Evolutionary conservation across 2,113 vertebrate species (phyloP), one percentile per base, ranked within the genome.

Genomic region (Accipiter cooperii): DNA sequence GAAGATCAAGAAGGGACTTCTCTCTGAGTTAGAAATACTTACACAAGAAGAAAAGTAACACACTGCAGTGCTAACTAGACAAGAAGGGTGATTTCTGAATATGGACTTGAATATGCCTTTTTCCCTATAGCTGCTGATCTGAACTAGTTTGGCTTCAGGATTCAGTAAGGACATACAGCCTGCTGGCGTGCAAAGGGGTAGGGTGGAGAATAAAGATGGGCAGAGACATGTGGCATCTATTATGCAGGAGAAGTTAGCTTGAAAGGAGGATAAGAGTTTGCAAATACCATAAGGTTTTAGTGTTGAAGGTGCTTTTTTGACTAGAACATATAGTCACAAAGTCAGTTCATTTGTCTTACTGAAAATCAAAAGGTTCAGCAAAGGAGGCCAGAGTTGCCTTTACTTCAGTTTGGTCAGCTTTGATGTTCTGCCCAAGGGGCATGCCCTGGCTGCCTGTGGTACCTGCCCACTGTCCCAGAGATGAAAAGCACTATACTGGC

Each of bases 121-220:
- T 83, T 8, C 55, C 31, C n/a, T n/a, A 0, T 17, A 40, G 42
- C 42, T 57, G 55, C 68, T 87, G 51, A 51, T 78, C 55, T 46
- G 33, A 76, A 31, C 22, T 21, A 21, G 9, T 54, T 71, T 82
- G 65, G 36, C 47, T 84, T 82, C 82, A 64, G 61, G 68, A n/a
- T 18, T 52, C 0, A 0, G 11, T 36, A 31, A 79, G 38, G 60
- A 47, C 0, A 1, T 25, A 14, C 38, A 54, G 25, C 26, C 2
- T 2, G 34, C 68, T 28, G 66, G 52, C 2, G 3, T 31, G 36
- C 57, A 46, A 51, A 4, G 1, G 12, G 1, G 12, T 38, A 9
- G 26, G 31, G 28, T 52, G 38, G 22, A 63, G 52, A 44, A 31
- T 55, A 44, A 42, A 82, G 44, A 28, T 52, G n/a, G 58, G 42